Percentiles rank a stretch among this genome's conserved stretches.
Conservation (phyloP, 2,113 vertebrate species). For the Nestor notabilis region DNA sequence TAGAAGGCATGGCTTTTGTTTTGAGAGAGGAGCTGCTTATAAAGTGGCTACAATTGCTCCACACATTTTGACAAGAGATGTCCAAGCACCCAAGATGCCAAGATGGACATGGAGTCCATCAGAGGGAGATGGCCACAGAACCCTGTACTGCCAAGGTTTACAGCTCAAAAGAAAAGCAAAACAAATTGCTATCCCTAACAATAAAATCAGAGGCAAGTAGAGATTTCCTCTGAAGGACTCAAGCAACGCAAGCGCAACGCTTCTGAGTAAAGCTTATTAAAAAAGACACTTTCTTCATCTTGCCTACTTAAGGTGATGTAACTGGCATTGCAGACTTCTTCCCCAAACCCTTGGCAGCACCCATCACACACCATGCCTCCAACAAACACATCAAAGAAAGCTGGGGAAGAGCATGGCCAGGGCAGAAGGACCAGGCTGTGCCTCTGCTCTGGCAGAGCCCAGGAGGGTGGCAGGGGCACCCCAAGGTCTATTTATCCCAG, state of each 20-base stretch:
- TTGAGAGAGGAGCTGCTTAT: background rate
- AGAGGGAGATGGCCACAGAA: background rate
- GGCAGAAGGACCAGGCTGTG: background rate
- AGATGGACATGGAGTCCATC: background rate
- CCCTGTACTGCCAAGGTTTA: background rate
- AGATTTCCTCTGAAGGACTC: background rate
- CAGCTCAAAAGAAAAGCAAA: background rate
- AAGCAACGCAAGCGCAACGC: background rate
- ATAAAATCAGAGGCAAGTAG: background rate
- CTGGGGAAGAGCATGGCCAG: background rate
- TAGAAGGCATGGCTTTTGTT: background rate
- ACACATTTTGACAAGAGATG: rapidly evolving
- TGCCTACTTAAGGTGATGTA: background rate
- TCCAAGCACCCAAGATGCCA: rapidly evolving
- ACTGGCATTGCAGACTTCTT: background rate
- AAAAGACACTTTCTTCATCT: background rate
- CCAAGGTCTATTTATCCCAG: rapidly evolving
- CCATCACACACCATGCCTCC: background rate
- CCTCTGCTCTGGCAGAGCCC: background rate
- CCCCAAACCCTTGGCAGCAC: rapidly evolving
- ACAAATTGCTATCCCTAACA: background rate
- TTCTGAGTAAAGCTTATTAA: conserved; percentile 11
- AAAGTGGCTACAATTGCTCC: background rate
- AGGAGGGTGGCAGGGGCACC: background rate
- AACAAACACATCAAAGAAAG: background rate